Percentiles rank a stretch among this genome's conserved stretches.
phyloP scores from a whole-genome alignment of 1,140 invertebrate species.

The Scaptomyza graminum region DNA sequence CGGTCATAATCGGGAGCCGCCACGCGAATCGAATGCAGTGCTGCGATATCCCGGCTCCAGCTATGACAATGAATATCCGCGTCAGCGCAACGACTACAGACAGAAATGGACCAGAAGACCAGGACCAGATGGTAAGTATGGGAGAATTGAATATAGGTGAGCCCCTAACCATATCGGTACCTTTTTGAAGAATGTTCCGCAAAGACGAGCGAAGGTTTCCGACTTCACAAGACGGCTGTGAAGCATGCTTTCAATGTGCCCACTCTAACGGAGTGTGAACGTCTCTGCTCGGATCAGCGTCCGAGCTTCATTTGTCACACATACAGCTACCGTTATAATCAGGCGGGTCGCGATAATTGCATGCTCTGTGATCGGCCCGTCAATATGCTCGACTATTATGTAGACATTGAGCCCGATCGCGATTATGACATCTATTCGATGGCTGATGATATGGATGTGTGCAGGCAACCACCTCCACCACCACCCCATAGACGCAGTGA shows the following conservation, averaged over 20 bases:
- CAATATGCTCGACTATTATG: slow-evolving; percentile 88
- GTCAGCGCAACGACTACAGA: slow-evolving; percentile 70
- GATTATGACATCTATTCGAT: slow-evolving; percentile 91
- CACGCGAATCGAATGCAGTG: slow-evolving; percentile 69
- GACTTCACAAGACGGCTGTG: slow-evolving; percentile 87
- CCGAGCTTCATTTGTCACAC: slow-evolving; percentile 88
- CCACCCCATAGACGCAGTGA: slow-evolving; percentile 47
- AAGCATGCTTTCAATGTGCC: slow-evolving; percentile 87
- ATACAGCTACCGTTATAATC: slow-evolving; percentile 88
- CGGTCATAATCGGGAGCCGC: slow-evolving; percentile 41
- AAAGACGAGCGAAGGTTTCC: slow-evolving; percentile 89
- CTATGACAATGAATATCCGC: slow-evolving; percentile 62
- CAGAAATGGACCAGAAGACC: slow-evolving; percentile 76
- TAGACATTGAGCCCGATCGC: slow-evolving; percentile 89
- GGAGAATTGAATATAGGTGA: too few species aligned
- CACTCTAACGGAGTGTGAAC: slow-evolving; percentile 89
- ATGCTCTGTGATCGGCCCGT: slow-evolving; percentile 89
- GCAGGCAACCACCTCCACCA: slow-evolving; percentile 70
- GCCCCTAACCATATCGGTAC: neutral
- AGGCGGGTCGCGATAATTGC: slow-evolving; percentile 87
- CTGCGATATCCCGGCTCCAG: slow-evolving; percentile 74
- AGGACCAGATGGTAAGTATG: slow-evolving; percentile 72
- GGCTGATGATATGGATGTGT: slow-evolving; percentile 85
- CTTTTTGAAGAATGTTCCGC: slow-evolving; percentile 89
- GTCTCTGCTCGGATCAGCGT: slow-evolving; percentile 88